These are phyloP conservation scores for Arvicanthis niloticus DNA, from an alignment of 2,113 vertebrate genomes.

Conservation along the genomic window DNA sequence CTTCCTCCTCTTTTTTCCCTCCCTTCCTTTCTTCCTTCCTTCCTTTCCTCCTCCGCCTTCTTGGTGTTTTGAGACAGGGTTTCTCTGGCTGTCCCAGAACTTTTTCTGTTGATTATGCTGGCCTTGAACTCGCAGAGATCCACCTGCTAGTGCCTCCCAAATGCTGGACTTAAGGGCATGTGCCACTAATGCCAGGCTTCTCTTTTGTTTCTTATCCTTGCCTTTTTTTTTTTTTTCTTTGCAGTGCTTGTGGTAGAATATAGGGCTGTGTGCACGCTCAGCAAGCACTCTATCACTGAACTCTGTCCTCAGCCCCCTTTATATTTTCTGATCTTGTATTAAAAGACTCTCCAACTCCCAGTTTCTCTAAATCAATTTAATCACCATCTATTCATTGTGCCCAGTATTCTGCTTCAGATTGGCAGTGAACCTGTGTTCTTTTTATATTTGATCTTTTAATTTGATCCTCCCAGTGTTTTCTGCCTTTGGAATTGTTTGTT, in stretches of 20 bases:
- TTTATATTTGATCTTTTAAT: slow-evolving; percentile 48
- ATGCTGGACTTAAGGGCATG: too few relatives aligned
- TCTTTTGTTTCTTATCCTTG: background rate
- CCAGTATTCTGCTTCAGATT: slow-evolving; percentile 41
- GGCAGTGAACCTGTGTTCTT: slow-evolving; percentile 14
- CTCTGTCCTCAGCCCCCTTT: background rate
- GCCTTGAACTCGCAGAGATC: background rate
- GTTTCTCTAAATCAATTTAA: slow-evolving; percentile 22
- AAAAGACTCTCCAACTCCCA: slow-evolving; percentile 32
- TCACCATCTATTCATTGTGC: slow-evolving; percentile 1
- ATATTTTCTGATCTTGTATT: slow-evolving; percentile 29
- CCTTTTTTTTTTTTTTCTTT: background rate
- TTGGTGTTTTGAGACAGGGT: background rate
- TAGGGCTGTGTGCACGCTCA: background rate
- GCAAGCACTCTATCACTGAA: background rate
- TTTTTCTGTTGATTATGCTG: background rate
- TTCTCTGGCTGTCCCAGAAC: background rate
- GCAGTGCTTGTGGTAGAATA: background rate
- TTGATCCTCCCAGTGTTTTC: slow-evolving; percentile 13
- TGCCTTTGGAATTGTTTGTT: background rate
- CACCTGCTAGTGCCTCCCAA: background rate
- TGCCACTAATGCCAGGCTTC: background rate
- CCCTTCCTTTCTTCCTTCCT: too few relatives aligned
- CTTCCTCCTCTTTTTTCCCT: background rate
- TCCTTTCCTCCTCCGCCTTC: too few relatives aligned